phyloP scores from a whole-genome alignment of 2,113 vertebrate genomes.

The Todiramphus chloris region DNA sequence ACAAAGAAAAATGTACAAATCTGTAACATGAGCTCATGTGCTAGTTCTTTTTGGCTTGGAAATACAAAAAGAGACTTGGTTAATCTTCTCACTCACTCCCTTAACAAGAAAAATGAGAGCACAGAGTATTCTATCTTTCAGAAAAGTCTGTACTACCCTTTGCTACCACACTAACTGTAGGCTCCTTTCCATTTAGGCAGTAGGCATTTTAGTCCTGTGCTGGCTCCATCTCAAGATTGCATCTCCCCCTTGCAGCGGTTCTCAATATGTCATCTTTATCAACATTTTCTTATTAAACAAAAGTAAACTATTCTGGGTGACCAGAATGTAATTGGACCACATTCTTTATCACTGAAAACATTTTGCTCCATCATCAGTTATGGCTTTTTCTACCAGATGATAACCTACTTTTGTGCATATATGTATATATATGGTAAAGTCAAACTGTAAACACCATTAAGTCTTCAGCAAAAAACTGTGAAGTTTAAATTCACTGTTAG shows the following conservation, averaged over 20 bases:
- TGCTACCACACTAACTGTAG: neutral
- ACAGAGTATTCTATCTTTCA: neutral
- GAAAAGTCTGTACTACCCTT: neutral
- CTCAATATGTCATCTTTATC: neutral
- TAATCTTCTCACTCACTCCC: neutral
- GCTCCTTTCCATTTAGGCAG: neutral
- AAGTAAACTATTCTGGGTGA: accelerated
- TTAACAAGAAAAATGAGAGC: neutral
- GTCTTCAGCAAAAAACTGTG: accelerated
- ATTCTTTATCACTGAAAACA: neutral
- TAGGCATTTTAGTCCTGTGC: neutral
- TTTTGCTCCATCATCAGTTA: neutral
- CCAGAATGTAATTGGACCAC: neutral
- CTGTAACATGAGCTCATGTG: neutral
- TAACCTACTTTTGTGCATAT: neutral
- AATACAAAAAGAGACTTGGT: neutral
- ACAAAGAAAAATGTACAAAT: neutral
- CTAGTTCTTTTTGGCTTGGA: neutral
- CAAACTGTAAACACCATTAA: neutral
- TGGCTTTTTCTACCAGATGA: neutral
- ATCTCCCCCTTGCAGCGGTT: neutral
- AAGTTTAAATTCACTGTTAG: neutral
- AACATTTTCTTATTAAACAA: neutral
- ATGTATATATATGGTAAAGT: neutral
- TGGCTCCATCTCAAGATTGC: neutral